Evolutionary conservation across 2,888 invertebrate genomes (phyloP).

Genomic region (Epinotia ramella): DNA sequence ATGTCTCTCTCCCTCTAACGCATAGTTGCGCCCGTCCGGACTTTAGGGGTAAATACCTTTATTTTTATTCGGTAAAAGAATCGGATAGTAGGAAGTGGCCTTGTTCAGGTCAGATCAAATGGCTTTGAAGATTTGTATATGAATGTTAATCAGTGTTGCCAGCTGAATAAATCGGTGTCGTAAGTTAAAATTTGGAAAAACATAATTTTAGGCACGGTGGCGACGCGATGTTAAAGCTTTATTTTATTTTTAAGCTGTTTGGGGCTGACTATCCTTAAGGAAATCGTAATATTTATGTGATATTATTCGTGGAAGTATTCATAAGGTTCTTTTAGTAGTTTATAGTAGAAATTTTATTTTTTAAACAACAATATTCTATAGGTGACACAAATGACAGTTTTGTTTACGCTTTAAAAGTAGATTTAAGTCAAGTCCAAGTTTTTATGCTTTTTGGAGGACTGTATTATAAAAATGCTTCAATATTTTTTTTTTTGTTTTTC

Average conservation of each 20-base stretch:
- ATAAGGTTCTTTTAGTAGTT: conserved; percentile 40
- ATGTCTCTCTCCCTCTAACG: too few relatives aligned
- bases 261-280: conserved; percentile 42
- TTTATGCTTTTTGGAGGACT: conserved; percentile 66
- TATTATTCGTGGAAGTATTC: conserved; percentile 44
- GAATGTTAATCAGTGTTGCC: conserved; percentile 15
- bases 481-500: conserved; percentile 67
- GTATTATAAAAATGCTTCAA: conserved; percentile 72
- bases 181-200: conserved; percentile 25
- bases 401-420: conserved; percentile 42
- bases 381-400: conserved; percentile 34
- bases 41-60: too few relatives aligned
- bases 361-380: conserved; percentile 32
- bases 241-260: conserved; percentile 44
- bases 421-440: conserved; percentile 56
- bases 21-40: too few relatives aligned
- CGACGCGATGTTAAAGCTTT: conserved; percentile 44
- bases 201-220: conserved; percentile 32
- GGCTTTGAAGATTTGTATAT: neutral
- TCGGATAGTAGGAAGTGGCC: neutral
- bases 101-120: neutral
- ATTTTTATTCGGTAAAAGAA: neutral
- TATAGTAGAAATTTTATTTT: conserved; percentile 40
- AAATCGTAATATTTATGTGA: conserved; percentile 45
- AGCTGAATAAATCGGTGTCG: conserved; percentile 15